Evolutionary conservation across 2,797 vertebrate species (phyloP), one percentile per base, ranked within the genome.

Genomic region (Telmatherina bonti): DNA sequence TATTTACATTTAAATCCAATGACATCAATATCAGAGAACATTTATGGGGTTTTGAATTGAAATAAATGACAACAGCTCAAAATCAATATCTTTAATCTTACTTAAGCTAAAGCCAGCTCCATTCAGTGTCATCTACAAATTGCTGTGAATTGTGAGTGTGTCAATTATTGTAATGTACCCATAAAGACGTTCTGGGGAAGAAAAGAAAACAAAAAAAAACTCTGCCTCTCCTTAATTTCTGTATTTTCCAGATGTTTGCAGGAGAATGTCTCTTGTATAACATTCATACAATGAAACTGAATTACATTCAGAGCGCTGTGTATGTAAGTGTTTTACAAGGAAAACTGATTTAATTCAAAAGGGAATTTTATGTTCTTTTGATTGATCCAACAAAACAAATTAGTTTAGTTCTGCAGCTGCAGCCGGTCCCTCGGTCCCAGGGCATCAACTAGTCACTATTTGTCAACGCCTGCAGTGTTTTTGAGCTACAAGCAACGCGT

Each of bases 1-100:
- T 68, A 4, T 38, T 53, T 26, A 63, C 57, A 60, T 61, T 66
- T 7, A 79, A 61, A 74, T 27, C 15, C 33, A 58, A 7, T 49
- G 20, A 29, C 26, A 64, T 76, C 38, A 57, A 55, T 63, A 22
- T 62, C 43, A 16, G 1, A 65, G 26, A 11, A 15, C 22, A 60
- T 57, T 67, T 45, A 67, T 27, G 5, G 43, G 22, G 7, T 31
- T 61, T 31, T 24, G 18, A 67, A 47, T 11, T 13, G 4, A 67
- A 62, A 56, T 9, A 22, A 38, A 57, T 51, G 26, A 30, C 57
- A 52, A 56, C 2, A 26, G 27, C 49, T 52, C 49, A 26, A 52
- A 8, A 52, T 6, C 22, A 52, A 15, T n/a, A 22, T 15, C 12
- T 52, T 52, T 24, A 24, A 52, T 52, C n/a, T n/a, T 22, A 49